These are phyloP conservation scores for Hippopotamus amphibius DNA, from an alignment of 2,113 vertebrate genomes.

Conservation along the genomic window DNA sequence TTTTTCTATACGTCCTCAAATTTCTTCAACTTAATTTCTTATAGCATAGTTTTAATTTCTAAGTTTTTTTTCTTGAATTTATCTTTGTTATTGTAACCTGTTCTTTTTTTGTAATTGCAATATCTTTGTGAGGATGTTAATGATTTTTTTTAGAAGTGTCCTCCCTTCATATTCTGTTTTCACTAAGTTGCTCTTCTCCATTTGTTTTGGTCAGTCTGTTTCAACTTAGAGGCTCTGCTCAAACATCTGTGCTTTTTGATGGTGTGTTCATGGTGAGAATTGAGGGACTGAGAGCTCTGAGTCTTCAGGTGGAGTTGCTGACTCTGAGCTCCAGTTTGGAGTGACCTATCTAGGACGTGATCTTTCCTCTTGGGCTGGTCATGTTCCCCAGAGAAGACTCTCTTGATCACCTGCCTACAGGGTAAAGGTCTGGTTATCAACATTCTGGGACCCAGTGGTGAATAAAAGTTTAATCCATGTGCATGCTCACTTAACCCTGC, in stretches of 20 bases:
- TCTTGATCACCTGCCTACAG: neutral
- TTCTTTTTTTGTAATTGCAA: neutral
- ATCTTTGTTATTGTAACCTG: neutral
- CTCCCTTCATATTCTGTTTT: neutral
- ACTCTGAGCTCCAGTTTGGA: neutral
- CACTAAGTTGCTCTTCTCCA: neutral
- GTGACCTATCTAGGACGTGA: neutral
- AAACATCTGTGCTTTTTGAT: neutral
- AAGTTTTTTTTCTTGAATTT: slow-evolving; percentile 2
- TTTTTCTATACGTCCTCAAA: neutral
- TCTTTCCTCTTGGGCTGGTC: neutral
- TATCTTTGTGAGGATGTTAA: neutral
- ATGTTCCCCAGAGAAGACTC: neutral
- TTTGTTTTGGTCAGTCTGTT: neutral
- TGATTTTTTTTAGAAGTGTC: neutral
- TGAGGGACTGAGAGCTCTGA: neutral
- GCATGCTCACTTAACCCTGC: neutral
- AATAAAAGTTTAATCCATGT: neutral
- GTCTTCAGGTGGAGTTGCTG: neutral
- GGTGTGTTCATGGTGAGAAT: neutral
- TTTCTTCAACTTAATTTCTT: slow-evolving; percentile 6
- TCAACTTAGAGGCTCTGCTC: neutral
- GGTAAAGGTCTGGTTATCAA: neutral
- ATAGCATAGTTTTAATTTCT: neutral
- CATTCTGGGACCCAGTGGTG: neutral